Evolutionary conservation across 2,888 invertebrate species (phyloP).

Genomic region (Dicycla oo): DNA sequence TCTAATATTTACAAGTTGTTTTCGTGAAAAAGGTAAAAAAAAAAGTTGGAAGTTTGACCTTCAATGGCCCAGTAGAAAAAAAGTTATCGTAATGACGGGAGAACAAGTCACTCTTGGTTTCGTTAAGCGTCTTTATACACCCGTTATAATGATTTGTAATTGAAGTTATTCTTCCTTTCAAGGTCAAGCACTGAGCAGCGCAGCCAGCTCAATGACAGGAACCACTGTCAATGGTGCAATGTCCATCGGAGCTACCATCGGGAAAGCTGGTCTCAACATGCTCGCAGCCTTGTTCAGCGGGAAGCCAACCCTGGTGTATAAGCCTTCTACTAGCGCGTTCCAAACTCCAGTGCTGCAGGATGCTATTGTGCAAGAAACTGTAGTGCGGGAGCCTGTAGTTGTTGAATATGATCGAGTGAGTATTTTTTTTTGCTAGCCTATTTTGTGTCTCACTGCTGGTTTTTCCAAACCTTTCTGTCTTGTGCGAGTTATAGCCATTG

Average conservation of each 20-base stretch:
- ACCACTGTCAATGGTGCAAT: conserved; percentile 28
- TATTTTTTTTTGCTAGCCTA: too few relatives aligned
- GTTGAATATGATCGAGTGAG: conserved; percentile 44
- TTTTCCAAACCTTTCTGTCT: too few relatives aligned
- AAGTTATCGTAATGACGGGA: too few relatives aligned
- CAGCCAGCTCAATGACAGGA: conserved; percentile 36
- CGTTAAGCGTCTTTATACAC: too few relatives aligned
- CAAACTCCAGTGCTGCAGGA: conserved; percentile 36
- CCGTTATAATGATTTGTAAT: neutral
- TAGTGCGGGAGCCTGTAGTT: conserved; percentile 27
- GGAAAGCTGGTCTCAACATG: conserved; percentile 45
- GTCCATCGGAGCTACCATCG: conserved; percentile 32
- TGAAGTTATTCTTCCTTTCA: neutral
- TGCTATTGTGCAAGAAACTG: conserved; percentile 10
- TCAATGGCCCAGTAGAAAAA: too few relatives aligned
- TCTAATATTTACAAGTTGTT: too few relatives aligned
- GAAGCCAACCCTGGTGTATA: conserved; percentile 2
- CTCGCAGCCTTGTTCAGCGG: conserved; percentile 31
- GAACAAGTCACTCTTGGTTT: too few relatives aligned
- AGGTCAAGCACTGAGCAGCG: conserved; percentile 31
- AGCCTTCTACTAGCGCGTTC: conserved; percentile 23
- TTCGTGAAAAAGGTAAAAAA: too few relatives aligned
- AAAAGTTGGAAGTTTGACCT: too few relatives aligned
- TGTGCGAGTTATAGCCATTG: neutral
- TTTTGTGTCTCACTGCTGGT: too few relatives aligned